Base-by-base conservation (phyloP, 2,797 vertebrate species). In the Phataginus tricuspis region DNA sequence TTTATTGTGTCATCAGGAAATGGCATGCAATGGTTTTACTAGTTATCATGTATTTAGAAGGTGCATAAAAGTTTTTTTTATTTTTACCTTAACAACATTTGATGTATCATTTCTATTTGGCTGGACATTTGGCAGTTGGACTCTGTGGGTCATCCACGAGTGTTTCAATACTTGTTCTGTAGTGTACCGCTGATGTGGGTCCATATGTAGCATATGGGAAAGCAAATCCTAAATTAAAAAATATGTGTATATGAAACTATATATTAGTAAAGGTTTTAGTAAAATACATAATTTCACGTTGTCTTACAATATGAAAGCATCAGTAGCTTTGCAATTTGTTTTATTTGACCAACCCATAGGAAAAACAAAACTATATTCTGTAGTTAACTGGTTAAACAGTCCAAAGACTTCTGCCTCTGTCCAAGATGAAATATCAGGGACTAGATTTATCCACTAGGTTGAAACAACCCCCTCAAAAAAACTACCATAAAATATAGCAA, bases 141-240 rank as follows among this genome's bases (percentile, higher is more conserved):
- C 99, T 98, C 99, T 99, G 96, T 99, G 99, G 85, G 99, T 99
- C 97, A 99, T 99, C 99, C 99, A 99, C 21, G 99, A 99, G 98
- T 99, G 99, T 93, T 99, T 99, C 72, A 99, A 98, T 94, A 99
- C 99, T 99, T 99, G 99, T 98, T 99, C 99, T 39, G 99, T 99
- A 23, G 99, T 99, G 96, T 99, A 99, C 49, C 99, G 98, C 98
- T 99, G 99, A 98, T 99, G 99, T 90, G 99, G 99, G 98, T 99
- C 99, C 97, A 99, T 99, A 4, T 99, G 99, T 96, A 99, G 99
- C 99, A 99, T 99, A 91, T 99, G 99, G 83, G 99, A 99, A 96
- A 99, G 98, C 97, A 99, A 98, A 98, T 99, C 99, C 99, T 99
- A 97, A 87, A 97, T 18, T 94, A 91, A 91, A 79, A 94, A 96